These are phyloP conservation scores for Mohoua ochrocephala DNA, from an alignment of 2,113 vertebrate species.

Conservation along the genomic window DNA sequence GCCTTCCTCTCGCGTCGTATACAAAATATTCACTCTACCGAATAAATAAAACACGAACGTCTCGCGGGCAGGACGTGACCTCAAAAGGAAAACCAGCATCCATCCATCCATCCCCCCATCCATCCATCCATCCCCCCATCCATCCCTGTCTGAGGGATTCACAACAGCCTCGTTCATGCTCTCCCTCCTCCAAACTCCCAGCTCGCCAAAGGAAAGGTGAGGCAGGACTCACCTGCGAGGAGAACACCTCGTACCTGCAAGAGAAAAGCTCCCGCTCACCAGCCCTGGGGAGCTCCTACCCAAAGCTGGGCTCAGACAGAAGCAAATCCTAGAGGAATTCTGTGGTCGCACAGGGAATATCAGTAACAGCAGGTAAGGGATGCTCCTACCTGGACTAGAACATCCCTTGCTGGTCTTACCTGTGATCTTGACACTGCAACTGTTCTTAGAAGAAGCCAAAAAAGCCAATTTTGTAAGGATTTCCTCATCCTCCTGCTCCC, in stretches of 20 bases:
- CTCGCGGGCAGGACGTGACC: neutral
- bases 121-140: neutral
- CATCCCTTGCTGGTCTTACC: rapidly evolving
- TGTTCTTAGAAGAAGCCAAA: neutral
- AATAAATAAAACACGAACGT: conserved; percentile 70
- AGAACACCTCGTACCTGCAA: neutral
- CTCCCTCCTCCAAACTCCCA: neutral
- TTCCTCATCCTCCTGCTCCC: neutral
- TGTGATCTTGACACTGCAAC: rapidly evolving
- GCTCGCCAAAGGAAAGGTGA: rapidly evolving
- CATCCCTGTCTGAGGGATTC: neutral
- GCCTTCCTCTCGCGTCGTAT: conserved; percentile 47
- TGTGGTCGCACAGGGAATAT: rapidly evolving
- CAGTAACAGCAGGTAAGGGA: neutral
- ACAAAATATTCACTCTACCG: conserved; percentile 72
- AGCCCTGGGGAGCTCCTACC: neutral
- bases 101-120: neutral
- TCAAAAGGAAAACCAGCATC: neutral
- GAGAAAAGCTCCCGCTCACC: rapidly evolving
- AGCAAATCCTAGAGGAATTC: rapidly evolving
- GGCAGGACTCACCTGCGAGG: neutral
- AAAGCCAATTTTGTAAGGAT: neutral
- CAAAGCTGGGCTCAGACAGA: rapidly evolving
- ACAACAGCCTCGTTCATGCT: rapidly evolving
- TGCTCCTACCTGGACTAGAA: rapidly evolving